Evolutionary conservation across 53 echinoderm and acorn worm genomes (phyloP), one percentile per base, ranked within the genome.

Genomic region (Henricia sp.): DNA sequence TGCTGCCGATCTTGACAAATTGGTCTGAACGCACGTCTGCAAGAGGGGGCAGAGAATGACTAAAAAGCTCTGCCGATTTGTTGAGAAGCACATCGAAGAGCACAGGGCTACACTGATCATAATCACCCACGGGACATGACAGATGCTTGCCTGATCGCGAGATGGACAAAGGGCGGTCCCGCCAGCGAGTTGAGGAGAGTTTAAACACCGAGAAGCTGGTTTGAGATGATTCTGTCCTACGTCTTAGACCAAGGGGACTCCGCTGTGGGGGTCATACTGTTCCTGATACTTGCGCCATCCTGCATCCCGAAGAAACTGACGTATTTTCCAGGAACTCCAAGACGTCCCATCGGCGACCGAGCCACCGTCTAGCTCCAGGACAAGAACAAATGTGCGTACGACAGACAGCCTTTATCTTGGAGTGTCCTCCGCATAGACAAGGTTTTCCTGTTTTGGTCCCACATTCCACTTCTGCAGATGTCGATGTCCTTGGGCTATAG

Each of bases 181-280:
- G 50, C 46, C 51, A 32, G 73, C 24, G 73, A 73, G 20, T 36
- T 73, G 73, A 50, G 73, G 19, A 54, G 53, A 8, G 46, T 71
- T 27, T 21, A 16, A 5, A 38, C 35, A 5, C 52, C 35, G 53
- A 73, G 38, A 32, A 21, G 35, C 6, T 73, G 73, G 71, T n/a
- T n/a, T n/a, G n/a, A n/a, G n/a, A 71, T 71, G 71, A 71, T 71
- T 28, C 50, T 71, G 26, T 71, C 53, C 73, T 73, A 37, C n/a
- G n/a, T 73, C 6, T 54, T 54, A 1, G 73, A 73, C 36, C 73
- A 73, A 36, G 73, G 73, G 17, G 73, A 73, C 52, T 52, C 73
- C 5, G 73, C 73, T 1, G 23, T 23, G 4, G 73, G 52, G 4
- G 36, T 73, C 34, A 37, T 73, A 20, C 52, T 32, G n/a, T 73